Evolutionary conservation across 2,113 vertebrate genomes (phyloP), one percentile per base, ranked within the genome.

Genomic region (Engystomops pustulosus): DNA sequence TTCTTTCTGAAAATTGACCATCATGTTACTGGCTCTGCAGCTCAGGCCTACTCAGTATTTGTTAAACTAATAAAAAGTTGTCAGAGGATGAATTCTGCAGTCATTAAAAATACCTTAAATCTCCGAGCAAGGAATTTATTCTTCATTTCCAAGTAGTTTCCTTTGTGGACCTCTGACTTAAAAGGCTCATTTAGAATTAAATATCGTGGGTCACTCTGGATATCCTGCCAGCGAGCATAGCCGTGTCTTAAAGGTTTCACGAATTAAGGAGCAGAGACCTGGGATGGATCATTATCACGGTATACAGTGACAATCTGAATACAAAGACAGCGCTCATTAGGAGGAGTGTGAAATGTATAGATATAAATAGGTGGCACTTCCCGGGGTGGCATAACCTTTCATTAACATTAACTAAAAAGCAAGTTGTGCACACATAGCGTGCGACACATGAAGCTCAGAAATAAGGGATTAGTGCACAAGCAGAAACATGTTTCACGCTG

Each of bases 61-160:
- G n/a, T n/a, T n/a, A n/a, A n/a, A n/a, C n/a, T n/a, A n/a, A n/a
- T n/a, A n/a, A n/a, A n/a, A n/a, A n/a, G n/a, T n/a, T n/a, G n/a
- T n/a, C n/a, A n/a, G n/a, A n/a, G n/a, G n/a, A n/a, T n/a, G n/a
- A n/a, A n/a, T n/a, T n/a, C n/a, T n/a, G n/a, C 10, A 30, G 11
- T 65, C 17, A 32, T 17, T 65, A 15, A 25, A 44, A 71, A 45
- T 14, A 87, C 98, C 96, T 99, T 99, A 89, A 99, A 99, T 74
- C 98, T 94, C 7, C 97, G 94, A 23, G 97, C 98, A 72, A 99
- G 93, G 92, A 99, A 99, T 89, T 99, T 99, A 92, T 99, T 99
- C 91, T 99, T 99, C 97, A 99, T 98, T 92, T 99, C 98, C 1
- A 98, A 90, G 89, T 98, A 99, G 94, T 99, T 99, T 53, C 98